Conservation (phyloP, 2,113 vertebrate species). For the Vimba vimba region DNA sequence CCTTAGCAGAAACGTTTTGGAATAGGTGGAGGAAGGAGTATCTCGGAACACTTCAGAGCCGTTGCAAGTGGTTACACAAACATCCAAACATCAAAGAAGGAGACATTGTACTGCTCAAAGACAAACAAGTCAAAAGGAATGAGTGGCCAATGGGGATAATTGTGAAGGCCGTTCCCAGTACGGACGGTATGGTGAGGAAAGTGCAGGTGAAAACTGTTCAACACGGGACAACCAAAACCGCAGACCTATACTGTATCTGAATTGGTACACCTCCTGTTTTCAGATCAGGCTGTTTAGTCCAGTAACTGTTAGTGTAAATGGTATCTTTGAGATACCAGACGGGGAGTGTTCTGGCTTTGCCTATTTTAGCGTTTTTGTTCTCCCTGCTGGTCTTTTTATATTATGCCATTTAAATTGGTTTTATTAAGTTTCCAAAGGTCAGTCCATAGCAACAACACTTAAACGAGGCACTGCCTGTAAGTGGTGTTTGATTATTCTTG, state of each 20-base stretch:
- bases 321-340: background rate
- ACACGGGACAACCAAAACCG: no score
- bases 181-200: no score
- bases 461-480: background rate
- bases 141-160: no score
- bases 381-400: no score
- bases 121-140: slow-evolving; percentile 35
- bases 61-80: background rate
- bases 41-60: background rate
- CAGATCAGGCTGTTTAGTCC: no score
- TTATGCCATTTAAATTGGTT: no score
- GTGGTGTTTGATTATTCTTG: background rate
- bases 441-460: background rate
- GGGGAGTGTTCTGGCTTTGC: no score
- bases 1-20: slow-evolving; percentile 19
- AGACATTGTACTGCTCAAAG: slow-evolving; percentile 44
- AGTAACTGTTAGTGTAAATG: background rate
- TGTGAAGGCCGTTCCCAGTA: no score
- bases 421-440: background rate
- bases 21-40: slow-evolving; percentile 19
- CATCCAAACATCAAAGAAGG: slow-evolving; percentile 26
- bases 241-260: no score
- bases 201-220: no score
- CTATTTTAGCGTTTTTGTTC: no score
- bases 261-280: no score